These are phyloP conservation scores for Sebastes umbrosus DNA, from an alignment of 2,797 vertebrate species.

Conservation along the genomic window DNA sequence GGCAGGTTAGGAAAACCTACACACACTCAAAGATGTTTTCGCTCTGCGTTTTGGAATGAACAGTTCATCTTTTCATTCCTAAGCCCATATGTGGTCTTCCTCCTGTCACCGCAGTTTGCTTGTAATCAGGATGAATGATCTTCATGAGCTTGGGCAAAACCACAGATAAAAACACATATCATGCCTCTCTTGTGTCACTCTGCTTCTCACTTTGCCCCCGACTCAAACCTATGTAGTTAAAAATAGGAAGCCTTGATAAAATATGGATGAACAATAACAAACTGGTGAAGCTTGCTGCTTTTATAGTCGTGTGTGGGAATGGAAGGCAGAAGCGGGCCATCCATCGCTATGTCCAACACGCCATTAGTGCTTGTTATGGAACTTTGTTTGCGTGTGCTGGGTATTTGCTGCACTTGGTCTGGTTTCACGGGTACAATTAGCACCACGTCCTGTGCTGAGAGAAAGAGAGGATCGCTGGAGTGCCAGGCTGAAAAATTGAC, in stretches of 20 bases:
- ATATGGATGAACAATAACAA: conserved; percentile 79
- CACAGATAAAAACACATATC: neutral
- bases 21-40: conserved; percentile 1
- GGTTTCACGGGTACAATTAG: conserved; percentile 62
- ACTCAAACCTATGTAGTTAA: conserved; percentile 63
- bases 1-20: conserved; percentile 30
- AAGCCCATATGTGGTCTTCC: neutral
- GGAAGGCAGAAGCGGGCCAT: conserved; percentile 33
- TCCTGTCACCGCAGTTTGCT: conserved; percentile 6
- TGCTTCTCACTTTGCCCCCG: conserved; percentile 20
- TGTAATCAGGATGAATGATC: conserved; percentile 21
- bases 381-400: conserved; percentile 38
- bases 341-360: conserved; percentile 21
- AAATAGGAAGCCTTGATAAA: conserved; percentile 72
- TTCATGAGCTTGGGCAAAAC: conserved; percentile 1
- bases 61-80: conserved; percentile 21
- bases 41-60: neutral
- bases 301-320: conserved; percentile 19
- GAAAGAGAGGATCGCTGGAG: conserved; percentile 26
- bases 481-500: conserved; percentile 55
- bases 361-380: conserved; percentile 48
- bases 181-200: neutral
- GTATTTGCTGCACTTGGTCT: conserved; percentile 38
- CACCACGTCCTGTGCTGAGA: conserved; percentile 37
- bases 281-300: conserved; percentile 42